A percentile compares a stretch with the other conserved stretches of the same genome.
Evolutionary conservation across 2,797 vertebrate species (phyloP).

Genomic region (Pitangus sulphuratus): DNA sequence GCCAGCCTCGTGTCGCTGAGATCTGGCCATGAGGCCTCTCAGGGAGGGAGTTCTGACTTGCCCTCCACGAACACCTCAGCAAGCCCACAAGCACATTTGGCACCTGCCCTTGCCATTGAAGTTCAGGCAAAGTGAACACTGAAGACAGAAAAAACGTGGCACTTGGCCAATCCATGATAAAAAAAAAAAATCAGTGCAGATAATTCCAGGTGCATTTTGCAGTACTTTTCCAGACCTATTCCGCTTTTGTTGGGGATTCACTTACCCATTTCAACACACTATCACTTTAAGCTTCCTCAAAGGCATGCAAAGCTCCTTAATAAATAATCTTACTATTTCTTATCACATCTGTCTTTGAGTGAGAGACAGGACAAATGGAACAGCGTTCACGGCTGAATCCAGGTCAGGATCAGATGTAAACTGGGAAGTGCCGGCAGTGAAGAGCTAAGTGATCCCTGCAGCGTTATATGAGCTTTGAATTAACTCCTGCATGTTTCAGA

Average conservation of each 20-base stretch:
- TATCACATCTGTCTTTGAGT: slow-evolving; percentile 35
- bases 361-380: neutral
- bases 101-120: neutral
- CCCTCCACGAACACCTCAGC: neutral
- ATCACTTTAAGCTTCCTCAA: slow-evolving; percentile 12
- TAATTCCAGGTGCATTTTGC: neutral
- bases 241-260: neutral
- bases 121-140: neutral
- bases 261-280: neutral
- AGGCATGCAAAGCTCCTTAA: slow-evolving; percentile 31
- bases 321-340: slow-evolving; percentile 32
- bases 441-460: neutral
- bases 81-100: slow-evolving; percentile 24
- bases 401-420: slow-evolving; percentile 17
- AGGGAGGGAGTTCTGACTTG: slow-evolving; percentile 45
- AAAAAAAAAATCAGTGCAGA: neutral
- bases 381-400: neutral
- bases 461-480: neutral
- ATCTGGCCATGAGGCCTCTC: neutral
- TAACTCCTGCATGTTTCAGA: neutral
- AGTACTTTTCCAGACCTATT: slow-evolving; percentile 36
- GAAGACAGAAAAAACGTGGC: neutral
- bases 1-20: neutral
- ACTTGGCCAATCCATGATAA: neutral
- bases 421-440: neutral